phyloP scores from a whole-genome alignment of 2,797 vertebrate genomes.

The Bucorvus abyssinicus region DNA sequence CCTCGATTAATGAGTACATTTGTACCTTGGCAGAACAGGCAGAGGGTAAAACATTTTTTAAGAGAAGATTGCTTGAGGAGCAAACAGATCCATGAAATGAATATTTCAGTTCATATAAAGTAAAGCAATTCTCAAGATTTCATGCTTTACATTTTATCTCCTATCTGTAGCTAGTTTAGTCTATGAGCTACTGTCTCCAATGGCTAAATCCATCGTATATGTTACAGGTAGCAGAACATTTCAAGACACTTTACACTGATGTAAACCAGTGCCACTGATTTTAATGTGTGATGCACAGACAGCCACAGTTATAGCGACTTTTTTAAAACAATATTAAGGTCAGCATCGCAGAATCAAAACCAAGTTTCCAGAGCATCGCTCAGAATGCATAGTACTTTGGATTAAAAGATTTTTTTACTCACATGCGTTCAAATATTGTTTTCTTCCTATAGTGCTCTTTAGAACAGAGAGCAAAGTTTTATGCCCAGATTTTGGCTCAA shows the following conservation, averaged over 20 bases:
- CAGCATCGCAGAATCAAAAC: background rate
- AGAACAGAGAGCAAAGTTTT: background rate
- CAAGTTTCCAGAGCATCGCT: background rate
- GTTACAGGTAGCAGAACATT: background rate
- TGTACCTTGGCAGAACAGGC: background rate
- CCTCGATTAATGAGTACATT: constrained; percentile 39
- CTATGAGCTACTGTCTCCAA: background rate
- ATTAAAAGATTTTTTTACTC: background rate
- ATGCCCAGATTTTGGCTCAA: background rate
- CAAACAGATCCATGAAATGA: constrained; percentile 12
- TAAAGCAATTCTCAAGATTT: background rate
- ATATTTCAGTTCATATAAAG: background rate
- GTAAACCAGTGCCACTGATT: background rate
- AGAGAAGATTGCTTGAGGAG: background rate
- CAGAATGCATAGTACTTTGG: background rate
- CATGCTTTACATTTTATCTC: background rate
- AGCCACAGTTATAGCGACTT: background rate
- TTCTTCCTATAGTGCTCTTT: background rate
- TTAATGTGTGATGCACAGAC: background rate
- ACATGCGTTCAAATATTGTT: background rate
- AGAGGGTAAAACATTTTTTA: background rate
- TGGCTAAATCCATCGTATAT: background rate
- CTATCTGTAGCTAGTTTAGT: background rate
- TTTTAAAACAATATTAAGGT: background rate
- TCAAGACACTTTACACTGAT: background rate